These are phyloP conservation scores for Phoxinus dragarum DNA, from an alignment of 2,797 vertebrate species.

Conservation along the genomic window DNA sequence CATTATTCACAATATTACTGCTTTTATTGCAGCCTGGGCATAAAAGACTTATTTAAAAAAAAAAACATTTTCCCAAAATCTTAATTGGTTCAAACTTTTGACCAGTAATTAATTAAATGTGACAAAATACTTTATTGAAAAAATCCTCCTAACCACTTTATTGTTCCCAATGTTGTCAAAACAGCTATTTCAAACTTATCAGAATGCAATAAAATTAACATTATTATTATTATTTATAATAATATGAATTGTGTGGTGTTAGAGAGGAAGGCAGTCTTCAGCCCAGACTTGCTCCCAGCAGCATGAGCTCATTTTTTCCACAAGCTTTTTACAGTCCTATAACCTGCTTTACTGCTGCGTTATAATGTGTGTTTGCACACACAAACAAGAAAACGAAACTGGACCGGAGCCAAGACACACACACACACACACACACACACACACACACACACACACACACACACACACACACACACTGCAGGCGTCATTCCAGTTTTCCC, in stretches of 20 bases:
- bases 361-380: conserved; percentile 65
- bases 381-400: conserved; percentile 77
- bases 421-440: conserved; percentile 63
- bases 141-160: not conserved
- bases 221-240: not conserved
- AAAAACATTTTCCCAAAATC: no score
- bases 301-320: conserved; percentile 83
- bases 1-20: not conserved
- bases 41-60: not conserved
- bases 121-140: not conserved
- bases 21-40: not conserved
- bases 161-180: not conserved
- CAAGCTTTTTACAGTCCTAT: conserved; percentile 73
- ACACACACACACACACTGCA: conserved; percentile 54
- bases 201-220: no score
- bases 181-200: not conserved
- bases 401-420: conserved; percentile 63
- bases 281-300: conserved; percentile 60
- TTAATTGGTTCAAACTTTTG: not conserved
- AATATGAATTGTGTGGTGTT: not conserved
- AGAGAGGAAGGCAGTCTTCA: conserved; percentile 46
- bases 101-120: not conserved
- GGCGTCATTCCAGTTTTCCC: conserved; percentile 73
- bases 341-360: conserved; percentile 74
- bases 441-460: conserved; percentile 47